A percentile compares a stretch with the other conserved stretches of the same genome.
phyloP scores from a whole-genome alignment of 2,797 vertebrate species.

The Zenarchopterus dispar region DNA sequence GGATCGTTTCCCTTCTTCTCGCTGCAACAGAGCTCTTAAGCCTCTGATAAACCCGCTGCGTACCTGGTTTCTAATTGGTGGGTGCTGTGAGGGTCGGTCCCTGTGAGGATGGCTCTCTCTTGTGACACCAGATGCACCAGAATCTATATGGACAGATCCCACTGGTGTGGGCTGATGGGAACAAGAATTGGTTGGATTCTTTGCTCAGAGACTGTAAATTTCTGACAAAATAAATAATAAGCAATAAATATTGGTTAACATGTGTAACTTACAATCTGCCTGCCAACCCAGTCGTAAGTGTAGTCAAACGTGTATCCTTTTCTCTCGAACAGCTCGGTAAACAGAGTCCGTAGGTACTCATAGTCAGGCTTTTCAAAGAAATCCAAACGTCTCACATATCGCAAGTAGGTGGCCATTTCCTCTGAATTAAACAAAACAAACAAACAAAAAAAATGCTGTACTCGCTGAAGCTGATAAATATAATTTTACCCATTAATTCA shows the following conservation, averaged over 20 bases:
- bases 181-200: slow-evolving; percentile 13
- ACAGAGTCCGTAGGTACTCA: slow-evolving; percentile 95
- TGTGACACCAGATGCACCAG: slow-evolving; percentile 90
- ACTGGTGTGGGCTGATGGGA: slow-evolving; percentile 92
- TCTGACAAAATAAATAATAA: background rate
- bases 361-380: slow-evolving; percentile 99
- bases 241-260: background rate
- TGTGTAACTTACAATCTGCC: slow-evolving; percentile 92
- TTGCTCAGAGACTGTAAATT: background rate
- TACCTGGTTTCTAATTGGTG: slow-evolving; percentile 95
- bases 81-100: slow-evolving; percentile 91
- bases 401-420: slow-evolving; percentile 98
- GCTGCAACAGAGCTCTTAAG: background rate
- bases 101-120: slow-evolving; percentile 92
- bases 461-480: background rate
- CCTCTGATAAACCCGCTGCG: background rate
- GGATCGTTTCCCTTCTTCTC: background rate
- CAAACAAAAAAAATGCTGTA: background rate
- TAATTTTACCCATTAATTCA: no score
- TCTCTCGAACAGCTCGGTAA: slow-evolving; percentile 95
- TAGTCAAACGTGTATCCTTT: slow-evolving; percentile 99
- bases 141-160: slow-evolving; percentile 94
- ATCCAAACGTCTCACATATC: slow-evolving; percentile 95
- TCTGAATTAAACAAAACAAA: slow-evolving; percentile 78
- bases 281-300: slow-evolving; percentile 97